Percentiles rank a stretch among this genome's conserved stretches.
These are phyloP conservation scores for Diarsia rubi DNA, from an alignment of 2,888 invertebrate genomes.

Conservation along the genomic window DNA sequence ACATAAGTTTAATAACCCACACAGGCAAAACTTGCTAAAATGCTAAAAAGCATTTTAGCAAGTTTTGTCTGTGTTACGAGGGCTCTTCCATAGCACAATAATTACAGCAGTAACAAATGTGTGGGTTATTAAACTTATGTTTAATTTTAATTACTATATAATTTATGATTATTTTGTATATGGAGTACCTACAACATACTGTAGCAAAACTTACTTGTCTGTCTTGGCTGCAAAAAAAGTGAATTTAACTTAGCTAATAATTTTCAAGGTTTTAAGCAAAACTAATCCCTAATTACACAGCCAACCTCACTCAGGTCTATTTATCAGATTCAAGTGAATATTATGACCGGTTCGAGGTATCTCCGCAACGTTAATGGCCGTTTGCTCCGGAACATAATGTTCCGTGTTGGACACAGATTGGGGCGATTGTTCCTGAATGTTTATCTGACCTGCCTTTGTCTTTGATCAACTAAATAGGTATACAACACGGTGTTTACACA, in stretches of 20 bases:
- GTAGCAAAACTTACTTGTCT: neutral
- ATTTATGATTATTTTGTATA: too few species aligned
- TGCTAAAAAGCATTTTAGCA: too few species aligned
- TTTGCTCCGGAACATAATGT: conserved; percentile 23
- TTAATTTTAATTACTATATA: too few species aligned
- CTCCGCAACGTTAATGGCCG: conserved; percentile 20
- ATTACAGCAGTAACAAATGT: too few species aligned
- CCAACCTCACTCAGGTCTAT: neutral
- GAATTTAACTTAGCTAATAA: neutral
- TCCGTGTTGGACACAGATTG: conserved; percentile 21
- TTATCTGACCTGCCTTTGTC: neutral
- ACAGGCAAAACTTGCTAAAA: too few species aligned
- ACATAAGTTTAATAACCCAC: too few species aligned
- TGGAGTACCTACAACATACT: too few species aligned
- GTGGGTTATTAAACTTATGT: too few species aligned
- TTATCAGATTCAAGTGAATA: conserved; percentile 22
- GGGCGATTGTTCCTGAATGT: conserved; percentile 16
- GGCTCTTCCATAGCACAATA: too few species aligned
- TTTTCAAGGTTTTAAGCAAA: neutral
- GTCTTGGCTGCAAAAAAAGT: neutral
- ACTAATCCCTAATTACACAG: neutral
- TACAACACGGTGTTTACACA: neutral
- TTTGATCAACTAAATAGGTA: neutral
- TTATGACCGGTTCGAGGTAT: conserved; percentile 7
- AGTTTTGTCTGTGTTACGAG: too few species aligned